phyloP scores from a whole-genome alignment of 2,888 invertebrate species.

The Tetanocera ferruginea region DNA sequence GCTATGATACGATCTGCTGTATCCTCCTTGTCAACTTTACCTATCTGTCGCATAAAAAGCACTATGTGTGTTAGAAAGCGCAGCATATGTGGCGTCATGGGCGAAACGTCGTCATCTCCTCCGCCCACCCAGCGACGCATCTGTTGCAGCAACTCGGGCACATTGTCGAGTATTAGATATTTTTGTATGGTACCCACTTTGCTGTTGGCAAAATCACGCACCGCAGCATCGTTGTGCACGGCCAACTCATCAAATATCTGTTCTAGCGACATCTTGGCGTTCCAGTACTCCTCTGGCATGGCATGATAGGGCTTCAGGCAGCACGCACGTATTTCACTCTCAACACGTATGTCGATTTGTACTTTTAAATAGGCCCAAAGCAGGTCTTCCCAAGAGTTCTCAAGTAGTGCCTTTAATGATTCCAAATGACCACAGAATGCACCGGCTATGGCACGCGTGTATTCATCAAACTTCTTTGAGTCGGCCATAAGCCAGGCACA shows the following conservation, averaged over 20 bases:
- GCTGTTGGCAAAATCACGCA: slow-evolving; percentile 72
- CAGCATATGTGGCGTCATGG: slow-evolving; percentile 70
- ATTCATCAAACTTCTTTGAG: slow-evolving; percentile 73
- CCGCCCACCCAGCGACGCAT: slow-evolving; percentile 77
- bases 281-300: slow-evolving; percentile 80
- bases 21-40: slow-evolving; percentile 78
- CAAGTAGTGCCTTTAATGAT: slow-evolving; percentile 81
- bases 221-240: slow-evolving; percentile 73
- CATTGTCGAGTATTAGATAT: slow-evolving; percentile 85
- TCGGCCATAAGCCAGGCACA: slow-evolving; percentile 77
- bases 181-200: slow-evolving; percentile 86
- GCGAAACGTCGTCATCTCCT: slow-evolving; percentile 29
- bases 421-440: slow-evolving; percentile 87
- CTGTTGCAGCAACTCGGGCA: slow-evolving; percentile 80
- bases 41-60: slow-evolving; percentile 84
- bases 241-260: slow-evolving; percentile 79
- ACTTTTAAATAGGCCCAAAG: slow-evolving; percentile 90
- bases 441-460: slow-evolving; percentile 79
- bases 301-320: slow-evolving; percentile 72
- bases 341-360: slow-evolving; percentile 87
- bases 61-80: slow-evolving; percentile 89
- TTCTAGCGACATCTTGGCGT: slow-evolving; percentile 77
- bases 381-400: slow-evolving; percentile 88
- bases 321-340: slow-evolving; percentile 79
- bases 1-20: slow-evolving; percentile 83